Base-by-base conservation (phyloP, 2,113 vertebrate genomes). In the Aspiorhynchus laticeps region DNA sequence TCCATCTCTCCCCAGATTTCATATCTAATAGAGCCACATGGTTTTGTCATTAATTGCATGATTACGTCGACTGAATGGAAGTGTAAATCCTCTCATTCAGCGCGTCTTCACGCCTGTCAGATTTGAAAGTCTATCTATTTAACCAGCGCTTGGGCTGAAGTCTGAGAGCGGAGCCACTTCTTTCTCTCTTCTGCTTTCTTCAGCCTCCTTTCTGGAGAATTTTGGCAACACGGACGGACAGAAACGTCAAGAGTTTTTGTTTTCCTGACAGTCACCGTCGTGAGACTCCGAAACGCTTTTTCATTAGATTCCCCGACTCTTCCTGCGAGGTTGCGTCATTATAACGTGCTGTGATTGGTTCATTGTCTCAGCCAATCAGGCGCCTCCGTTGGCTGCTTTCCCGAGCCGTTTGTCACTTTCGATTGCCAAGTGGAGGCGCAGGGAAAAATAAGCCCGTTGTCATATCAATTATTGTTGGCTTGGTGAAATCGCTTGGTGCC, bases 11-110 rank as follows among this genome's bases (percentile, higher is more conserved):
- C 59, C 38, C 75, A 78, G 59, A 82, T 85, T 74, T 82, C 59
- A 69, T 92, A 91, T 94, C 94, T 93, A 94, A 94, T 92, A 91
- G 90, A 92, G 90, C 88, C 92, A 92, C 88, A 90, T 89, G 91
- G 89, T 92, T 94, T 92, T 91, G 93, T 94, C 92, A 94, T 95
- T 95, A 95, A 94, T 94, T 94, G 93, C 93, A 92, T 92, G 94
- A 94, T 94, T 93, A 93, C 92, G 88, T 91, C 84, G 85, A 85
- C 77, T 94, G 93, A 95, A 95, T 93, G 92, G 92, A 88, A 93
- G 91, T 90, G 90, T 92, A 94, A 95, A 95, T 95, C 94, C 93
- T 89, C 91, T 92, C 92, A 91, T 92, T 93, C 91, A 87, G 59
- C 84, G 80, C 86, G 69, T 78, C 91, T 91, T 78, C 82, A 83